Evolutionary conservation across 2,113 vertebrate species (phyloP), one percentile per base, ranked within the genome.

Genomic region (Benitochromis conjunctus): DNA sequence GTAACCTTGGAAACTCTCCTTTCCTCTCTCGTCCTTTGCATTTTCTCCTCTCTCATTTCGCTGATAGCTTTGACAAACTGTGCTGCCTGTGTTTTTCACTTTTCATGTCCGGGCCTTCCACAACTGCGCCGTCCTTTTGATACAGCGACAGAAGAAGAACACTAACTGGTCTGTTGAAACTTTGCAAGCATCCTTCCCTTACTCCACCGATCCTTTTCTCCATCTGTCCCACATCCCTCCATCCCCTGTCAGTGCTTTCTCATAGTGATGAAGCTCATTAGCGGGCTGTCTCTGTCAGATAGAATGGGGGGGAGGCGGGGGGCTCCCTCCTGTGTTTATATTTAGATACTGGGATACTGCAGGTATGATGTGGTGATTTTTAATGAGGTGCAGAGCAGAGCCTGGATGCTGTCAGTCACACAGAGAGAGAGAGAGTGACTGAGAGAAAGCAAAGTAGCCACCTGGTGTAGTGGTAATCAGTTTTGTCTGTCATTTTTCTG

Each of bases 211-310:
- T 86, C 54, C 71, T 81, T 78, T 57, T 66, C 82, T 90, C 87
- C 91, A 88, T 92, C 88, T 88, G 83, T 86, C 91, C 81, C 81
- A 84, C 80, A 86, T 90, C 66, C 87, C 83, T 90, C 82, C 88
- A 83, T 92, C 83, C 88, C 78, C 79, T 85, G 79, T 91, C 91
- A 80, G 83, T 26, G 84, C 87, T 81, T 48, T 82, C 86, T 90
- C 79, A 66, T 91, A 79, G 91, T 80, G 87, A 94, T 92, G 91
- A 93, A 91, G 87, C 92, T 95, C 84, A 94, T 95, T 93, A 94
- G 71, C 18, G 78, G 58, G 21, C 88, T 86, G 66, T 91, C 89
- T 86, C 81, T 38, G 14, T 86, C 86, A 86, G 86, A 43, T 24
- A 60, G 60, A 51, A 77, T 86, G 19, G 24, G 29, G 86, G 76